A percentile compares a stretch with the other conserved stretches of the same genome.
Evolutionary conservation across 2,797 vertebrate genomes (phyloP).

Genomic region (Clamator glandarius): DNA sequence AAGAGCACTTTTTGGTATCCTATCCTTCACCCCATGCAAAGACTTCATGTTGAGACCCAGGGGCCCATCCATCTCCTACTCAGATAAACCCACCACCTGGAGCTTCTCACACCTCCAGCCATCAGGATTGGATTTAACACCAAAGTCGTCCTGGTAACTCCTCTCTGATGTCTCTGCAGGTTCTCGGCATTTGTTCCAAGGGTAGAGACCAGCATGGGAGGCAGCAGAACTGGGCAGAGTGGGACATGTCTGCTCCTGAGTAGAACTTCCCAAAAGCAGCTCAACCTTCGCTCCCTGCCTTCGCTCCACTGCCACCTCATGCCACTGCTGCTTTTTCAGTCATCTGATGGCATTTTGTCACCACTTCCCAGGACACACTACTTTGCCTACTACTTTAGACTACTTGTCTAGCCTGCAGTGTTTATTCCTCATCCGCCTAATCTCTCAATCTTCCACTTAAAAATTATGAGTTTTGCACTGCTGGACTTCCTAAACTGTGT

Average conservation of each 20-base stretch:
- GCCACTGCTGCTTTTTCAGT: background rate
- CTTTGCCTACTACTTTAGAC: too few relatives aligned
- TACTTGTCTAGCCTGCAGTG: background rate
- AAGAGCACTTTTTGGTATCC: background rate
- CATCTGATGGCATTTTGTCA: background rate
- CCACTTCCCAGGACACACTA: background rate
- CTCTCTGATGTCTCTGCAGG: background rate
- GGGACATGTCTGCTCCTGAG: background rate
- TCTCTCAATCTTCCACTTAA: background rate
- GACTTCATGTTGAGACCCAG: background rate
- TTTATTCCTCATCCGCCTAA: background rate
- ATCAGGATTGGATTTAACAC: background rate
- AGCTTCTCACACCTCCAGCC: background rate
- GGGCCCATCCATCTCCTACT: background rate
- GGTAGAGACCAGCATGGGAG: background rate
- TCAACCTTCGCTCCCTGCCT: background rate
- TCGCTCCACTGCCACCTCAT: background rate
- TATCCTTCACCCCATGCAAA: background rate
- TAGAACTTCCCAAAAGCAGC: background rate
- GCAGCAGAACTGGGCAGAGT: background rate
- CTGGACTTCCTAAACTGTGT: background rate
- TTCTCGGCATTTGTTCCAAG: background rate
- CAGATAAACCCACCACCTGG: background rate
- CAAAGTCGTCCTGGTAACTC: background rate
- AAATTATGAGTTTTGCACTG: rapidly evolving